A percentile compares a stretch with the other conserved stretches of the same genome.
Conservation (phyloP, 2,113 vertebrate genomes). For the Mesitornis unicolor region DNA sequence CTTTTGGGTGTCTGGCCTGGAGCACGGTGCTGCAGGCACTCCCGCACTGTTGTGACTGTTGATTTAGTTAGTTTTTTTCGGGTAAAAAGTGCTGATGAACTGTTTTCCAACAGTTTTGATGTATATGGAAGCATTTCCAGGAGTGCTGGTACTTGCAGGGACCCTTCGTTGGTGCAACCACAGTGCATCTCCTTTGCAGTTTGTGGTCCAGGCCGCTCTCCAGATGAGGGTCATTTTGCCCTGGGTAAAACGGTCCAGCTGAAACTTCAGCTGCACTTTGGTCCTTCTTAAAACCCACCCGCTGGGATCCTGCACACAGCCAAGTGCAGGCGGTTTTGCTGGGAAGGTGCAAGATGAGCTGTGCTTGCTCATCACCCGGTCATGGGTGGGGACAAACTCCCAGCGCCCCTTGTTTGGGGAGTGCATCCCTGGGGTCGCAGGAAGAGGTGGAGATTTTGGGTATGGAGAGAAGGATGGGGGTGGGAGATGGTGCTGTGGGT, state of each 20-base stretch:
- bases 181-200: background rate
- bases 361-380: background rate
- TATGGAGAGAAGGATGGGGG: background rate
- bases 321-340: background rate
- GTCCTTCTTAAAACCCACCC: background rate
- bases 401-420: background rate
- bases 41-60: background rate
- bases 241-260: background rate
- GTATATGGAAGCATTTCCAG: fast-evolving
- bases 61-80: background rate
- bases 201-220: background rate
- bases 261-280: background rate
- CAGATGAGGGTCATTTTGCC: background rate
- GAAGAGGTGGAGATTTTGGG: background rate
- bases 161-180: background rate
- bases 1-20: background rate
- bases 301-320: background rate
- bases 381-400: background rate
- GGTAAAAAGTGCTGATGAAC: background rate
- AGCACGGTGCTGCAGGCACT: background rate
- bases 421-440: background rate
- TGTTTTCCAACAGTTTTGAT: background rate
- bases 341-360: background rate
- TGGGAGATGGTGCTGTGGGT: background rate
- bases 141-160: fast-evolving